Conservation (phyloP, 2,797 vertebrate species). For the Limosa lapponica region DNA sequence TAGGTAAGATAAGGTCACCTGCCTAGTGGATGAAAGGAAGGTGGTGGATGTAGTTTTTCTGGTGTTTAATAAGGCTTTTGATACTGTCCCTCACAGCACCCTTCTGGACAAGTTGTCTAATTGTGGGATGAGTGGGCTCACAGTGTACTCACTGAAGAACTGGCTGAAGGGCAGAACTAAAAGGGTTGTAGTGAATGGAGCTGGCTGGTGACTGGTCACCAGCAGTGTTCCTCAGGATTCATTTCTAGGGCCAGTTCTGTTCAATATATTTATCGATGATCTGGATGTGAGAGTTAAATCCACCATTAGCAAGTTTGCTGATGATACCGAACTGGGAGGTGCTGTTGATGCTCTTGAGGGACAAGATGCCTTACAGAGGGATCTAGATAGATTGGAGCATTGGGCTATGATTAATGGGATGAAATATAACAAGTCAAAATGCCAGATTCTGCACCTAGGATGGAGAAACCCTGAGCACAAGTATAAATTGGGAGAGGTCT, state of each 20-base stretch:
- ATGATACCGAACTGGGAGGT: not conserved
- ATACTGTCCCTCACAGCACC: too few relatives aligned
- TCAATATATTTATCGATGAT: not conserved
- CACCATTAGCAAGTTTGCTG: not conserved
- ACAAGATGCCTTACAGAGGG: not conserved
- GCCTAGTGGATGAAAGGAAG: too few relatives aligned
- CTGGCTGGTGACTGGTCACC: too few relatives aligned
- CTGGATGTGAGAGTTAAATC: not conserved
- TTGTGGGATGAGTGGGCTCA: too few relatives aligned
- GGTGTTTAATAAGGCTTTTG: too few relatives aligned
- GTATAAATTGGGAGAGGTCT: not conserved
- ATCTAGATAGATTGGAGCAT: not conserved
- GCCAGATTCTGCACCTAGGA: accelerated
- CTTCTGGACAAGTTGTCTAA: too few relatives aligned
- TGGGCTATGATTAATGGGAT: not conserved
- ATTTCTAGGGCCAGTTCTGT: not conserved
- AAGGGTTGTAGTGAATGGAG: too few relatives aligned
- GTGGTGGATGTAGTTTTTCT: too few relatives aligned
- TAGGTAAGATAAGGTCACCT: too few relatives aligned
- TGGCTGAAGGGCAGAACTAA: too few relatives aligned
- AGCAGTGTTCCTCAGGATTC: not conserved
- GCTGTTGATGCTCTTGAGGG: not conserved
- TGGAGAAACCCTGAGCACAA: accelerated
- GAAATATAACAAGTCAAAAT: not conserved
- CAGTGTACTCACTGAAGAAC: too few relatives aligned